These are phyloP conservation scores for Leptopilina clavipes DNA, from an alignment of 1,140 invertebrate genomes.

Conservation along the genomic window DNA sequence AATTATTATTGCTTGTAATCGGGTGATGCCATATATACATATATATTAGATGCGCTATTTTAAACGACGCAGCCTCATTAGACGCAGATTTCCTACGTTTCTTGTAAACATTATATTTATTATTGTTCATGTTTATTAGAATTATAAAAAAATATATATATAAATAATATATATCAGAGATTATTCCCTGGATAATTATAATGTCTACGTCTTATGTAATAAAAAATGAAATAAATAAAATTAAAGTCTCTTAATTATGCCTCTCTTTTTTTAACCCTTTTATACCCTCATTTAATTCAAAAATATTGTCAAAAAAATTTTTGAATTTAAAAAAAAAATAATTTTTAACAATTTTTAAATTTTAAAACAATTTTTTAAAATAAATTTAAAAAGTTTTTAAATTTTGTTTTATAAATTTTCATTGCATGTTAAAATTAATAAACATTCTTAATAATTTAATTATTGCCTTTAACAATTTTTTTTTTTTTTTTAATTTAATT, in stretches of 20 bases:
- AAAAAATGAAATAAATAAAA: constrained; percentile 38
- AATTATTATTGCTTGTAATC: constrained; percentile 57
- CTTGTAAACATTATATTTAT: constrained; percentile 74
- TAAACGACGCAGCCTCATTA: constrained; percentile 71
- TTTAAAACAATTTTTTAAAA: too few relatives aligned
- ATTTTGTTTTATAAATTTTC: too few relatives aligned
- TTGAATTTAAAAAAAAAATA: too few relatives aligned
- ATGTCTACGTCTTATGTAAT: constrained; percentile 63
- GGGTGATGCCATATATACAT: constrained; percentile 63
- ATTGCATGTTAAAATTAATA: too few relatives aligned
- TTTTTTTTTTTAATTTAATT: too few relatives aligned
- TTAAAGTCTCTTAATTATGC: neutral
- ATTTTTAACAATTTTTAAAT: too few relatives aligned
- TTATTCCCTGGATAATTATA: constrained; percentile 72
- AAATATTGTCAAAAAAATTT: too few relatives aligned
- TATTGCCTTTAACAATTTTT: too few relatives aligned
- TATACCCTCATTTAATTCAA: too few relatives aligned
- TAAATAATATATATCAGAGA: constrained; percentile 68
- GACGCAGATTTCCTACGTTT: constrained; percentile 70
- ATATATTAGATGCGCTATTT: constrained; percentile 67
- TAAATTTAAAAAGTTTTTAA: too few relatives aligned
- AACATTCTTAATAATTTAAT: too few relatives aligned
- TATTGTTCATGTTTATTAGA: constrained; percentile 75
- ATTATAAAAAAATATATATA: constrained; percentile 66
- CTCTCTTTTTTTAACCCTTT: too few relatives aligned